A percentile compares a stretch with the other conserved stretches of the same genome.
These are phyloP conservation scores for Drosophila mercatorum DNA, from an alignment of 2,888 invertebrate genomes.

Conservation along the genomic window DNA sequence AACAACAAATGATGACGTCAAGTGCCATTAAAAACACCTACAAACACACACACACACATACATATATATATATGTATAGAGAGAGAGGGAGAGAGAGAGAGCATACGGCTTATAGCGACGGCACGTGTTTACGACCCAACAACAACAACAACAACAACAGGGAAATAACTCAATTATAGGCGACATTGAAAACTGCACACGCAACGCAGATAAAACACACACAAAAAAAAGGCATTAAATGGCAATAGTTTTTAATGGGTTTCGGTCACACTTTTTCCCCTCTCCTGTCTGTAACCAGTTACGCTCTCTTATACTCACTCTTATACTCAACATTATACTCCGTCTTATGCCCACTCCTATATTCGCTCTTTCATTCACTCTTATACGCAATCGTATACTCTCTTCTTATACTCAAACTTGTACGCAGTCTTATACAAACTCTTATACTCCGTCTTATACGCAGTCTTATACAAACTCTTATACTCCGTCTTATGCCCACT, in stretches of 20 bases:
- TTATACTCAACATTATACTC: neutral
- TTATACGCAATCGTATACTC: no score
- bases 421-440: no score
- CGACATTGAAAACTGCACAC: constrained; percentile 77
- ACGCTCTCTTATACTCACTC: neutral
- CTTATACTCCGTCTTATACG: no score
- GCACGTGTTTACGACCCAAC: constrained; percentile 68
- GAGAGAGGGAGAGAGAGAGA: neutral
- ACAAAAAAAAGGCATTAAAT: constrained; percentile 7
- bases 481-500: no score
- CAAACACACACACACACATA: neutral
- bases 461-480: no score
- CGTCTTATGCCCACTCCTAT: no score
- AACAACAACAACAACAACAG: constrained; percentile 22
- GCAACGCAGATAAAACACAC: constrained; percentile 64
- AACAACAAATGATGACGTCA: constrained; percentile 58
- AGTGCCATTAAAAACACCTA: constrained; percentile 3
- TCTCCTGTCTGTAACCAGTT: neutral
- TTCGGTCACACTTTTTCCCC: constrained; percentile 35
- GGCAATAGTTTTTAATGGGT: constrained; percentile 37
- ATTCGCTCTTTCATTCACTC: no score
- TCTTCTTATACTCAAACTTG: no score
- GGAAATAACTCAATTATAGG: constrained; percentile 60
- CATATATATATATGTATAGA: neutral
- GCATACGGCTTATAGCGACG: constrained; percentile 58